Evolutionary conservation across 2,888 invertebrate species (phyloP).

Genomic region (Balanococcus diminutus): DNA sequence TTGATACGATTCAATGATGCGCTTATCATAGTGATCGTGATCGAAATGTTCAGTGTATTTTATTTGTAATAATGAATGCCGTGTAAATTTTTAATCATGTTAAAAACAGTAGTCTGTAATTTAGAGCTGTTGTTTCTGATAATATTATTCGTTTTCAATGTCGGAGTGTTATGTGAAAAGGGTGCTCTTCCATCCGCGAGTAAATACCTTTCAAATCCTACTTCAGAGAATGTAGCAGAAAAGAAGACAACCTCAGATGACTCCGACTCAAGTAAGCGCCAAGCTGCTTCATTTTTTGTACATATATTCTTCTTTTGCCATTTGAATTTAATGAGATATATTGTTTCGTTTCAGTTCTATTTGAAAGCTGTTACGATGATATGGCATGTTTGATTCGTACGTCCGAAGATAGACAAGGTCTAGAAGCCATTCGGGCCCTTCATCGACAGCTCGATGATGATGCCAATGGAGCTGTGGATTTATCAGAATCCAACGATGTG

Average conservation of each 20-base stretch:
- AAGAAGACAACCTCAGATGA: neutral
- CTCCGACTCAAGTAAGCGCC: conserved; percentile 28
- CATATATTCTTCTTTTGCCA: no score
- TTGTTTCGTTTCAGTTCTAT: conserved; percentile 35
- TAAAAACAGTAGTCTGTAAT: neutral
- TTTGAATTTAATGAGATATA: neutral
- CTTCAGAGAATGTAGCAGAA: neutral
- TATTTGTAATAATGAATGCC: conserved; percentile 7
- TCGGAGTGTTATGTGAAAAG: conserved; percentile 31
- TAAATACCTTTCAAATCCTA: neutral
- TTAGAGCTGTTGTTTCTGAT: neutral
- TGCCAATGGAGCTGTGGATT: conserved; percentile 95
- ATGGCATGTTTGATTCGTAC: conserved; percentile 73
- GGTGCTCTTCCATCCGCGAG: neutral
- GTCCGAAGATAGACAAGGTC: conserved; percentile 81
- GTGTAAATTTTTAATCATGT: neutral
- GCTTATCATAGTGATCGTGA: conserved; percentile 6
- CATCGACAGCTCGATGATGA: conserved; percentile 97
- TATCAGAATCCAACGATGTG: conserved; percentile 97
- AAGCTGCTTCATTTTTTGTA: no score
- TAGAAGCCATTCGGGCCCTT: conserved; percentile 90
- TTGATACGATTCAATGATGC: neutral
- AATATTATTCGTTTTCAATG: neutral
- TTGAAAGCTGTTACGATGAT: conserved; percentile 72
- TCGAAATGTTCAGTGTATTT: neutral